Percentiles rank a stretch among this genome's conserved stretches.
Evolutionary conservation across 2,797 vertebrate genomes (phyloP).

Genomic region (Alauda arvensis): DNA sequence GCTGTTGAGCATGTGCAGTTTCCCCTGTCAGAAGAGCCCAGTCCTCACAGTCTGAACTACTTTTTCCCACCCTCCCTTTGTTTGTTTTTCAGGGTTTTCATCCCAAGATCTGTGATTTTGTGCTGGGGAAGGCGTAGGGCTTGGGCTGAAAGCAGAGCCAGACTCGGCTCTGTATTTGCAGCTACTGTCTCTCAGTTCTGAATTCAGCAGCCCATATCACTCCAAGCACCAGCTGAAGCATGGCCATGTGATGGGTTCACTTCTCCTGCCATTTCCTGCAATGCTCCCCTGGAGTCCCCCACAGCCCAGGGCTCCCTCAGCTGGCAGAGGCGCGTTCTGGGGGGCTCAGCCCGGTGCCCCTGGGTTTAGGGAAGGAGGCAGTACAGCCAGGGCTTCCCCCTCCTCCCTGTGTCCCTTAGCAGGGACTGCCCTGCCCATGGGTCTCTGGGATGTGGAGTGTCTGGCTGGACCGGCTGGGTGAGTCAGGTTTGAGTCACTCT

Average conservation of each 20-base stretch:
- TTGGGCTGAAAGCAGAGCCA: background rate
- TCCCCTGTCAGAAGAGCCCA: background rate
- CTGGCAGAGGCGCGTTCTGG: rapidly evolving
- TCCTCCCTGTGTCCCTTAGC: rapidly evolving
- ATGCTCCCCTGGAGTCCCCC: rapidly evolving
- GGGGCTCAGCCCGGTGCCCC: background rate
- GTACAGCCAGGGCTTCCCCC: too few species aligned
- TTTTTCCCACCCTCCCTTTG: background rate
- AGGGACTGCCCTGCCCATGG: background rate
- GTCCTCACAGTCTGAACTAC: background rate
- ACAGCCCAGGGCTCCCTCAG: rapidly evolving
- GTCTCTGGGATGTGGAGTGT: background rate
- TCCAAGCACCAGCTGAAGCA: rapidly evolving
- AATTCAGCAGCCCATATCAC: background rate
- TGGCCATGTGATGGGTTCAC: too few species aligned
- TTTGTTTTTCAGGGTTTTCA: background rate
- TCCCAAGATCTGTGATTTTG: background rate
- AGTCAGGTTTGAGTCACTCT: constrained; percentile 44
- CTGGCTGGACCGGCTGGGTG: constrained; percentile 68
- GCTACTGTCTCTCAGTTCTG: rapidly evolving
- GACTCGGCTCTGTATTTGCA: background rate
- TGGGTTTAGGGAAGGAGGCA: too few species aligned
- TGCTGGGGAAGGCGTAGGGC: background rate
- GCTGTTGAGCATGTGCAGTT: background rate
- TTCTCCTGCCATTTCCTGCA: background rate